A percentile compares a stretch with the other conserved stretches of the same genome.
These are phyloP conservation scores for Turdus rufiventris DNA, from an alignment of 2,113 vertebrate genomes.

Conservation along the genomic window DNA sequence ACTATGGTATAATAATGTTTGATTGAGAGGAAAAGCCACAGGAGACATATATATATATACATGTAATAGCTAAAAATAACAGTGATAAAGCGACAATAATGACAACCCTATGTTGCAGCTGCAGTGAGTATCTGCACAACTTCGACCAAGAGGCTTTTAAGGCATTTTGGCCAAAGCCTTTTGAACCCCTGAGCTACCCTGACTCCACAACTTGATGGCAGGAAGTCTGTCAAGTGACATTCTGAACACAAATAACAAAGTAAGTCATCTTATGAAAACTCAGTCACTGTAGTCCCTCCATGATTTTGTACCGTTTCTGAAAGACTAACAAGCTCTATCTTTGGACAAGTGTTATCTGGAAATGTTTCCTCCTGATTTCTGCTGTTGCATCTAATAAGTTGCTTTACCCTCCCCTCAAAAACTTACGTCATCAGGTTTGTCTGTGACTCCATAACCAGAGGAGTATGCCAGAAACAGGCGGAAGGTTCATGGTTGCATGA, in stretches of 20 bases:
- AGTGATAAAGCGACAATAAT: neutral
- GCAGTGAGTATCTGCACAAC: neutral
- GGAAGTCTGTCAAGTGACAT: neutral
- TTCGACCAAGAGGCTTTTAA: neutral
- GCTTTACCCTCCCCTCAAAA: neutral
- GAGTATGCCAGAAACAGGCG: neutral
- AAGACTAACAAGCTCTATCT: neutral
- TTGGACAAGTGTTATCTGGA: neutral
- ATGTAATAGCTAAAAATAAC: neutral
- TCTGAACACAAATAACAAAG: neutral
- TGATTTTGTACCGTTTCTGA: neutral
- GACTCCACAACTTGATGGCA: neutral
- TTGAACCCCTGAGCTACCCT: neutral
- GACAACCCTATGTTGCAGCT: neutral
- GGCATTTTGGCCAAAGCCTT: neutral
- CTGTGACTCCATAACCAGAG: neutral
- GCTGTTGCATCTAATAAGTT: neutral
- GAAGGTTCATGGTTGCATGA: neutral
- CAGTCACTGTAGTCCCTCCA: neutral
- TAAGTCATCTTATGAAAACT: neutral
- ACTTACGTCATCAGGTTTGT: fast-evolving
- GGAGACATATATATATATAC: fast-evolving
- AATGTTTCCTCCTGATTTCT: neutral
- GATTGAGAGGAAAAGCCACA: neutral
- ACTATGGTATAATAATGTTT: neutral